Conservation (phyloP, 2,113 vertebrate genomes). For the Murina feae region DNA sequence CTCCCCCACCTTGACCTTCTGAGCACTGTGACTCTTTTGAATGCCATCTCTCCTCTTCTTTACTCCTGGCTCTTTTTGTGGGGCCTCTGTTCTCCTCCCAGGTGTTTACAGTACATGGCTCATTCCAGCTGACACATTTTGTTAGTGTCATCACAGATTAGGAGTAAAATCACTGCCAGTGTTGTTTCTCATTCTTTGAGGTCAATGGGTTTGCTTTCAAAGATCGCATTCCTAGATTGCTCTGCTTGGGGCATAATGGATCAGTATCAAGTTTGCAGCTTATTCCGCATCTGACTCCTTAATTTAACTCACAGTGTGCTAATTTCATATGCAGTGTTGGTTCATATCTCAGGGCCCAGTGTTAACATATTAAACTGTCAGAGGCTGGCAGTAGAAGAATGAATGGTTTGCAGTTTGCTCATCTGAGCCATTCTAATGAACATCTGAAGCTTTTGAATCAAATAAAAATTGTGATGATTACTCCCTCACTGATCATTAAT, state of each 20-base stretch:
- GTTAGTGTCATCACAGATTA: conserved; percentile 84
- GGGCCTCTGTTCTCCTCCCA: conserved; percentile 26
- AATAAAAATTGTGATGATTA: background rate
- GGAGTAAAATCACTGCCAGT: conserved; percentile 78
- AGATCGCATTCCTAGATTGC: conserved; percentile 88
- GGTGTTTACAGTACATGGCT: conserved; percentile 62
- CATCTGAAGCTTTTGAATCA: background rate
- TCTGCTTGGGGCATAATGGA: conserved; percentile 86
- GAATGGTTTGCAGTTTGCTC: conserved; percentile 10
- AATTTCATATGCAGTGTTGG: conserved; percentile 3
- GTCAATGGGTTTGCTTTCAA: conserved; percentile 86
- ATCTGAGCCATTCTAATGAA: background rate
- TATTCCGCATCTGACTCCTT: background rate
- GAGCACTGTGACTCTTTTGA: background rate
- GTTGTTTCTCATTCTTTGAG: conserved; percentile 87
- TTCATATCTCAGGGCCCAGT: background rate
- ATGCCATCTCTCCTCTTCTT: conserved; percentile 33
- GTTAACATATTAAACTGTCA: conserved; percentile 24
- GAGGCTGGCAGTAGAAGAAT: background rate
- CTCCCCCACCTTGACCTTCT: conserved; percentile 52
- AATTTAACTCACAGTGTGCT: conserved; percentile 49
- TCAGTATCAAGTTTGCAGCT: conserved; percentile 74
- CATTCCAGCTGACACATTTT: conserved; percentile 82
- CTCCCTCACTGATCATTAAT: background rate
- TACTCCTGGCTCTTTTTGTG: conserved; percentile 51